Base-by-base conservation (phyloP, 2,797 vertebrate species). In the Lepilemur septentrionalis region DNA sequence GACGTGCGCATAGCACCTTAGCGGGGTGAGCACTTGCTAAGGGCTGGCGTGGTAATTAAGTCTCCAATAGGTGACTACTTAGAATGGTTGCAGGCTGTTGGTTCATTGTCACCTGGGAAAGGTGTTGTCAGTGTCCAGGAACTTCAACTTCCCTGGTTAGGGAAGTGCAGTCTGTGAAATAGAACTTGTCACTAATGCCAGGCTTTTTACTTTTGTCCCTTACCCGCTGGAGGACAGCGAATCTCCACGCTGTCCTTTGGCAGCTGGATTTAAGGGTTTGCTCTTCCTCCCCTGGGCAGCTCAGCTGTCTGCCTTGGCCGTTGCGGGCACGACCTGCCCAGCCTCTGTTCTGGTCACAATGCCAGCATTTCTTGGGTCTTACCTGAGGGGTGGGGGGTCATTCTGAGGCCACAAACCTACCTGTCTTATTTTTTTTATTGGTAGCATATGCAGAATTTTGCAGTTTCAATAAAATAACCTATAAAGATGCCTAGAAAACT, bases 381-480 rank as follows among this genome's bases (percentile, higher is more conserved):
- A 63, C 43, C 59, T 78, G 48, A 14, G 32, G 57, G 48, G 75
- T 78, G 48, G 17, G 32, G 48, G 75, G 46, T 89, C 65, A 70
- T 89, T 95, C 76, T 92, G 72, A 95, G 79, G 38, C 63, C 80
- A 52, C 3, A 50, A 30, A 84, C 73, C 18, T 46, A 59, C 67
- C 28, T 83, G 70, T 13, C 41, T 76, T 11, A 4, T 48, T 38
- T 81, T 83, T 81, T 55, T 92, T 69, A 32, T 61, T 81, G 23
- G 22, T 57, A 82, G 25, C 43, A 12, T 82, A 32, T 91, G 52
- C 15, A 75, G 55, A 82, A 67, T 9, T 48, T 96, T 67, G 78
- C 22, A 73, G 23, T 91, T 89, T 43, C 20, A 85, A 46, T 92
- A 91, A 93, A 94, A 92, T 55, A 86, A 80, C 55, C 23, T 15